Percentiles rank a stretch among this genome's conserved stretches.
phyloP scores from a whole-genome alignment of 2,888 invertebrate genomes.

The Sminthurides aquaticus region DNA sequence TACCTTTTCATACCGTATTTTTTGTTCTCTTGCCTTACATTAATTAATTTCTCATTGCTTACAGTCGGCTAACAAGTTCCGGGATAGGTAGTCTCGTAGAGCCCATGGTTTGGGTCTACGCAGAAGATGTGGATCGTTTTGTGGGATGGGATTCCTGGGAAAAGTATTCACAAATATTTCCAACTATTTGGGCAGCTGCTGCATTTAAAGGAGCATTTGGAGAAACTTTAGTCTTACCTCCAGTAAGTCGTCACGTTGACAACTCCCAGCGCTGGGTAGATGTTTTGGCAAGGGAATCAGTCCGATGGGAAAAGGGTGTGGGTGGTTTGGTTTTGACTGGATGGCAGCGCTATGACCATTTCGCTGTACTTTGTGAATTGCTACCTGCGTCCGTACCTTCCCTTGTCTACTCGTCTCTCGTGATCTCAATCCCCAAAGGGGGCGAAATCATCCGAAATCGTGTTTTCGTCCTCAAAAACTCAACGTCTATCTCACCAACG shows the following conservation, averaged over 20 bases:
- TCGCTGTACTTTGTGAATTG: conserved; percentile 61
- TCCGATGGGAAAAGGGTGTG: conserved; percentile 37
- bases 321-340: conserved; percentile 46
- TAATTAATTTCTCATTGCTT: conserved; percentile 7
- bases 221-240: conserved; percentile 61
- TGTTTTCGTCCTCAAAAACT: conserved; percentile 30
- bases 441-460: conserved; percentile 37
- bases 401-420: conserved; percentile 47
- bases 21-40: no score
- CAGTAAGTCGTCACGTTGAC: conserved; percentile 60
- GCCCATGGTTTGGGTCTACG: conserved; percentile 72
- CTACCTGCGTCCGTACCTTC: conserved; percentile 61
- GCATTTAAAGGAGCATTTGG: conserved; percentile 84
- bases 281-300: conserved; percentile 44
- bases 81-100: conserved; percentile 62
- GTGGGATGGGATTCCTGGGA: conserved; percentile 52
- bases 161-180: conserved; percentile 60
- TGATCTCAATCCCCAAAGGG: conserved; percentile 32
- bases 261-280: conserved; percentile 60
- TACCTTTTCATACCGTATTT: conserved; percentile 6
- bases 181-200: conserved; percentile 67
- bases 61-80: conserved; percentile 50
- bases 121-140: conserved; percentile 59
- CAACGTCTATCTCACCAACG: not conserved
- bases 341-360: conserved; percentile 58